Conservation (phyloP, 2,113 vertebrate genomes). For the Acanthisitta chloris region DNA sequence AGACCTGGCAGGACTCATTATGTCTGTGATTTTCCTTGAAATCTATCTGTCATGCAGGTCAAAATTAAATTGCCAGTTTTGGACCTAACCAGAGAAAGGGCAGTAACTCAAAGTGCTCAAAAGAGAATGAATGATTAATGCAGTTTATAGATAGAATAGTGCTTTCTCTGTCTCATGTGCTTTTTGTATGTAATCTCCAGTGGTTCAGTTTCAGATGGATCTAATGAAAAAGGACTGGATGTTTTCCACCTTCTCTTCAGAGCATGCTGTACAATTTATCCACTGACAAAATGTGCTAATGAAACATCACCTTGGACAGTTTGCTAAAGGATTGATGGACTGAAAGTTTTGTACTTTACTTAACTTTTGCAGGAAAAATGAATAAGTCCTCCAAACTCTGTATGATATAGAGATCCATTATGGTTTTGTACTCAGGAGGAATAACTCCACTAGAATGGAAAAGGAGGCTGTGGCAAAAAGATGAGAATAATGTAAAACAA, state of each 20-base stretch:
- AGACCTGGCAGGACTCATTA: conserved; percentile 87
- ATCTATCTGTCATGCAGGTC: conserved; percentile 82
- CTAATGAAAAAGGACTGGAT: conserved; percentile 88
- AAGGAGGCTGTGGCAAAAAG: background rate
- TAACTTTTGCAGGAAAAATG: conserved; percentile 83
- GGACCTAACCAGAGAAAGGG: conserved; percentile 71
- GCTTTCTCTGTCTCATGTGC: conserved; percentile 70
- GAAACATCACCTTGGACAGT: conserved; percentile 92
- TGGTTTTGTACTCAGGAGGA: conserved; percentile 33
- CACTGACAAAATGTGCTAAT: conserved; percentile 93
- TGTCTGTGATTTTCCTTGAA: conserved; percentile 86
- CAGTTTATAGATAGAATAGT: conserved; percentile 80
- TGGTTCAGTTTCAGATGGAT: conserved; percentile 77
- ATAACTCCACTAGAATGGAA: conserved; percentile 4
- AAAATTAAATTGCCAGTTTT: conserved; percentile 81
- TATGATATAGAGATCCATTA: conserved; percentile 74
- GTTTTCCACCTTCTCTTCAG: conserved; percentile 78
- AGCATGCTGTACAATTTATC: conserved; percentile 82
- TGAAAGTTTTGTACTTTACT: conserved; percentile 88
- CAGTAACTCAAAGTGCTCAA: conserved; percentile 75
- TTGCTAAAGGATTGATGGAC: conserved; percentile 85
- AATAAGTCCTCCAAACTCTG: conserved; percentile 74
- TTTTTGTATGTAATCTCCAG: conserved; percentile 80
- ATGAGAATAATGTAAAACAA: conserved; percentile 5
- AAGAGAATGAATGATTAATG: conserved; percentile 86